Evolutionary conservation across 2,113 vertebrate genomes (phyloP), one percentile per base, ranked within the genome.

Genomic region (Callopanchax toddi): DNA sequence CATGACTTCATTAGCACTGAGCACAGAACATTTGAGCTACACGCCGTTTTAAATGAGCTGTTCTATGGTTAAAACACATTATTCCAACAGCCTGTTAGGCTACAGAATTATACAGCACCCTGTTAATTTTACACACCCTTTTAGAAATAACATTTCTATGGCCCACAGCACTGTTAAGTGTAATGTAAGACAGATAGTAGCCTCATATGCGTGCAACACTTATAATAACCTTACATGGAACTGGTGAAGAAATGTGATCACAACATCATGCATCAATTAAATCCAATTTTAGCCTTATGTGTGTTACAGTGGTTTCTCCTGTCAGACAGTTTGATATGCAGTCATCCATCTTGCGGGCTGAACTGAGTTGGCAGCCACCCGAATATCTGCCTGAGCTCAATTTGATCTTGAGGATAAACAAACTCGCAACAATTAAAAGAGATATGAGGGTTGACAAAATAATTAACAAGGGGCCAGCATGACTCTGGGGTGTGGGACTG

Each of bases 361-460:
- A 86, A 85, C 72, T 32, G 68, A 54, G 77, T 42, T 86, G 85
- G 81, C 84, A 87, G 72, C 55, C 69, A 49, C 67, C 65, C 69
- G 77, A 81, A 75, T 8, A 67, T 86, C 75, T 88, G 77, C 71
- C 63, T 34, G 18, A 74, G 83, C 83, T 84, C 83, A 83, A 85
- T 87, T 79, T 82, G 78, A 88, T 87, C 75, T 68, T 62, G 53
- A 71, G 61, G 75, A 85, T 84, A 90, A 90, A 90, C 79, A 89
- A 86, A 87, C 79, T 72, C 72, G 54, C 74, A 76, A 86, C 87
- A 87, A 88, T 89, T 89, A 87, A 91, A 84, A 83, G 59, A 82
- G 83, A 88, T 87, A 90, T 86, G 82, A 87, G 48, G 74, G 82
- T 70, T 90, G 90, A 89, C 88, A 89, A 89, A 87, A 82, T 86